Evolutionary conservation across 2,113 vertebrate genomes (phyloP).

Genomic region (Malaclemys terrapin): DNA sequence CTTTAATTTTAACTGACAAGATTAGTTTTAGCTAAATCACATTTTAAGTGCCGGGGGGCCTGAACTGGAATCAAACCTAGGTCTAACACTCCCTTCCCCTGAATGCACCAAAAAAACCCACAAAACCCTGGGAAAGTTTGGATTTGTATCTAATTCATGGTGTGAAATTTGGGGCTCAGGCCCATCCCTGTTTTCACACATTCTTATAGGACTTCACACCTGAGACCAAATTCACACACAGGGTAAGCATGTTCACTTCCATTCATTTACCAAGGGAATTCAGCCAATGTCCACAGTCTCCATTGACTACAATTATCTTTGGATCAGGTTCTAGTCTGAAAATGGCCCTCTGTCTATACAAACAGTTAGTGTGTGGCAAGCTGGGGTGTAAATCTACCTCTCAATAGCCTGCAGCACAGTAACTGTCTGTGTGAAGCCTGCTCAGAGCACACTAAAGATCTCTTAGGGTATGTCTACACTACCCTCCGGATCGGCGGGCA

Average conservation of each 20-base stretch:
- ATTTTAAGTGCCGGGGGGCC: neutral
- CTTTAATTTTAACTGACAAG: neutral
- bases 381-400: neutral
- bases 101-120: too few species aligned
- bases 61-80: neutral
- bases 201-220: neutral
- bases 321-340: neutral
- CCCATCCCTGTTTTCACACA: too few species aligned
- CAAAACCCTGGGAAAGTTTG: neutral
- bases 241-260: neutral
- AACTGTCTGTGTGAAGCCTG: neutral
- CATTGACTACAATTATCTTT: neutral
- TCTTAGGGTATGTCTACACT: neutral
- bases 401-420: neutral
- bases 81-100: neutral
- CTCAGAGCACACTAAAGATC: neutral
- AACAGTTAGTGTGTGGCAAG: neutral
- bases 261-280: neutral
- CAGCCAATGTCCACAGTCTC: neutral
- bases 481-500: too few species aligned
- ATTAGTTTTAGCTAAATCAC: neutral
- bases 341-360: neutral
- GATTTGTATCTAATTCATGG: neutral
- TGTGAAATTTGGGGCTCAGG: neutral
- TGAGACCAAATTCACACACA: neutral